Base-by-base conservation (phyloP, 2,113 vertebrate genomes). In the Patagioenas fasciata region DNA sequence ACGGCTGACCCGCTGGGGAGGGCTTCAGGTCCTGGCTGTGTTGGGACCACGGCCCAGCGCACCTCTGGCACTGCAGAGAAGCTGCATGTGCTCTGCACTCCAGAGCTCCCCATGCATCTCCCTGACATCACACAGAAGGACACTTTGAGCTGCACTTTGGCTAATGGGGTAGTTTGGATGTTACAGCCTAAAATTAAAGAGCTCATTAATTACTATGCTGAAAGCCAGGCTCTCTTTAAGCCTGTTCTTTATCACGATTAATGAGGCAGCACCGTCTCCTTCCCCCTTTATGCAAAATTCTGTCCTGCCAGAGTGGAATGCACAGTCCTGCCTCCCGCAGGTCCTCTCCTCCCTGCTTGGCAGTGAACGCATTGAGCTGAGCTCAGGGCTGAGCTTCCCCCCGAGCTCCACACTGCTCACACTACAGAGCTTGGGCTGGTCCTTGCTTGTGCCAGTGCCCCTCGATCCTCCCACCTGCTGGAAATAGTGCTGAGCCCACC, bases 121-220 rank as follows among this genome's bases (percentile, higher is more conserved):
- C 51, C 82, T 84, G 85, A 34, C 65, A 85, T 66, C 74, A n/a
- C 65, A 36, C 0, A 3, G 42, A 92, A 90, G 74, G 89, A 78
- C 51, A 47, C 57, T 73, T 78, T 21, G 60, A 81, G 75, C 74
- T 81, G 82, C 65, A 92, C 82, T 79, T 88, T 90, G 74, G 51
- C 61, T 94, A 62, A 82, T 74, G 82, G 89, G 71, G 86, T 88
- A 90, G 82, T 90, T 92, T 61, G 91, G 70, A 70, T 79, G 79
- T 81, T 96, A 85, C 86, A 88, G 74, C 65, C 89, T 92, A 78
- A 90, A 95, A 92, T 90, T 85, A 90, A 95, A 88, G 93, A 88
- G 70, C 82, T 96, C 61, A 53, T 95, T 96, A 92, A 94, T 95
- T 94, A 94, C 74, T 74, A 7, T 53, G 34, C 82, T 70, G 74